Evolutionary conservation across 2,113 vertebrate species (phyloP), one percentile per base, ranked within the genome.

Genomic region (Uria aalge): DNA sequence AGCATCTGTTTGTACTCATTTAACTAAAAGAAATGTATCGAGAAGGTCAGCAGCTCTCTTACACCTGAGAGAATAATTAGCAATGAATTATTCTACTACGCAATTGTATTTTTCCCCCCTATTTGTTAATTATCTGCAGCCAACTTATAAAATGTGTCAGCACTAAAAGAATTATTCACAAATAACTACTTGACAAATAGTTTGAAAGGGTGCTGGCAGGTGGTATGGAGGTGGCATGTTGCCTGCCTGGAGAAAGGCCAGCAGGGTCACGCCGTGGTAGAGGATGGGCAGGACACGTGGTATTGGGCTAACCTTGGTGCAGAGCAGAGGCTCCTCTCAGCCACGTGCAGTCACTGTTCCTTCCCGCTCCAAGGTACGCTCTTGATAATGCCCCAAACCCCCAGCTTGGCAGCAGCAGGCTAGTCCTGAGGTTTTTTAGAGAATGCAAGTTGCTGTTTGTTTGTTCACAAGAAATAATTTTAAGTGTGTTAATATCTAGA

Each of bases 51-150:
- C 75, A 93, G 62, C 75, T 85, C 78, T 80, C 60, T 64, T 72
- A 88, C 41, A 73, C 94, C 87, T 87, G 79, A 67, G 92, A 96
- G 92, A 90, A 67, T 95, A 96, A 96, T 95, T 96, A 96, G 79
- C 89, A 94, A 80, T 82, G 82, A 96, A 81, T 94, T 92, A 85
- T 90, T 90, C 71, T 90, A 79, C 77, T 62, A 69, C 1, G 24
- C 87, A 81, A 92, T 95, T 71, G 82, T 85, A 43, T 73, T 88
- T 90, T 90, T 73, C 43, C 48, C 57, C 36, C 47, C 66, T 88
- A 43, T 92, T 94, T 94, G 77, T 97, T 89, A 95, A 94, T 95
- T 94, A 89, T 57, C 84, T 50, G 71, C 55, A 79, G 55, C 32
- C 57, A 94, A 84, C 55, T 85, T 85, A 87, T 45, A 68, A 92